Conservation (phyloP, 2,797 vertebrate species). For the Vireo griseus region DNA sequence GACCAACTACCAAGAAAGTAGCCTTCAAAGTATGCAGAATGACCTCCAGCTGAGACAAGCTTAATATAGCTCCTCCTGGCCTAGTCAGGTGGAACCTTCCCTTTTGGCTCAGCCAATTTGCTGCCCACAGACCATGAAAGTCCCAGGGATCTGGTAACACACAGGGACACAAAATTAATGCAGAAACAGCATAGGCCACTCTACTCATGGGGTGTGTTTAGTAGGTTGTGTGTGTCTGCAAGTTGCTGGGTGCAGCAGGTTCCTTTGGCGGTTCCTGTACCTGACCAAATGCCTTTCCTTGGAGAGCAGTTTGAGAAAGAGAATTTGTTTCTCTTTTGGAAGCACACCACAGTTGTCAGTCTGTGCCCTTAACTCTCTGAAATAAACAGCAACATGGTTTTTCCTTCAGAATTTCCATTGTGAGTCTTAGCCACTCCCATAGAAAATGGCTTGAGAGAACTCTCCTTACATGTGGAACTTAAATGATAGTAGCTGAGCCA, state of each 20-base stretch:
- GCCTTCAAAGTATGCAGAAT: constrained; percentile 57
- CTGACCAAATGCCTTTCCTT: neutral
- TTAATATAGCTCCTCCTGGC: constrained; percentile 61
- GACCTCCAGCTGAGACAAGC: constrained; percentile 61
- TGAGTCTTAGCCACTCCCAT: neutral
- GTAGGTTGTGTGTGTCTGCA: neutral
- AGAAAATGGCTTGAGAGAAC: neutral
- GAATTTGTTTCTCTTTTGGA: neutral
- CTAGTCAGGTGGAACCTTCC: constrained; percentile 61
- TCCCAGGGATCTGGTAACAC: constrained; percentile 33
- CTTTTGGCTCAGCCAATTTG: constrained; percentile 61
- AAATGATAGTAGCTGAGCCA: neutral
- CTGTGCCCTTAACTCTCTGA: neutral
- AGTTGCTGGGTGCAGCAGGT: neutral
- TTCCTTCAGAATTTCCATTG: neutral
- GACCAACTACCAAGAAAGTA: constrained; percentile 44
- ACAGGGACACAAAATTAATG: constrained; percentile 10
- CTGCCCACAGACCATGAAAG: constrained; percentile 62
- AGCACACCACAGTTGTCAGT: neutral
- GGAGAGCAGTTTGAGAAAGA: neutral
- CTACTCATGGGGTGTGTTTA: neutral
- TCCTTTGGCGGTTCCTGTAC: neutral
- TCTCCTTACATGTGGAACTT: neutral
- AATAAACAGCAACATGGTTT: neutral
- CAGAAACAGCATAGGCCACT: neutral